Conservation (phyloP, 2,113 vertebrate genomes). For the Amblyopsis rosae region DNA sequence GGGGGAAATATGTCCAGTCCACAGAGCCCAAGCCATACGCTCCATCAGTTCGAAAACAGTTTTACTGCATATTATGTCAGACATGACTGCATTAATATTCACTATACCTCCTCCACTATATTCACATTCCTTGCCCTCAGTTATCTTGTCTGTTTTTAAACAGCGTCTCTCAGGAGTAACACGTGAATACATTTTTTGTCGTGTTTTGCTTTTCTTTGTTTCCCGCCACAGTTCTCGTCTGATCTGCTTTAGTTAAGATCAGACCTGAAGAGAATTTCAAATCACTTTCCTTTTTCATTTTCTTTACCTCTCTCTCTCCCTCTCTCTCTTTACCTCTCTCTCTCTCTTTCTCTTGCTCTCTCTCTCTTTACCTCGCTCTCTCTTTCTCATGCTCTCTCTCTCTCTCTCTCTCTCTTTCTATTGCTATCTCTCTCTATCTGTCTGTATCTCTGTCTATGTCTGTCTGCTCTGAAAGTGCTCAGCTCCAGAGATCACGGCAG, state of each 20-base stretch:
- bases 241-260: slow-evolving; percentile 8
- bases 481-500: slow-evolving; percentile 26
- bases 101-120: neutral
- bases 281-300: slow-evolving; percentile 17
- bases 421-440: neutral
- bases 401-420: neutral
- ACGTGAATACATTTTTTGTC: neutral
- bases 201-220: neutral
- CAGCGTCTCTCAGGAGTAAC: neutral
- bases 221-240: neutral
- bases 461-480: slow-evolving; percentile 24
- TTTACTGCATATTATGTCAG: slow-evolving; percentile 9
- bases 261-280: slow-evolving; percentile 20
- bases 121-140: neutral
- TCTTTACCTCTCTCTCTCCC: slow-evolving; percentile 4
- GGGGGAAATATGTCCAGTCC: too few relatives aligned
- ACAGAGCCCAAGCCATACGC: too few relatives aligned
- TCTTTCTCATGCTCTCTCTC: slow-evolving; percentile 2
- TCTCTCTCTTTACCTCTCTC: neutral
- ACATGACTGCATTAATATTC: neutral
- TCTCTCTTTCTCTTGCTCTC: neutral
- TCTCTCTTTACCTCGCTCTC: slow-evolving; percentile 9
- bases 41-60: too few relatives aligned
- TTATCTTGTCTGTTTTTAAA: neutral
- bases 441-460: neutral